Percentiles rank a stretch among this genome's conserved stretches.
Evolutionary conservation across 1,140 invertebrate genomes (phyloP).

Genomic region (Mizuhopecten yessoensis): DNA sequence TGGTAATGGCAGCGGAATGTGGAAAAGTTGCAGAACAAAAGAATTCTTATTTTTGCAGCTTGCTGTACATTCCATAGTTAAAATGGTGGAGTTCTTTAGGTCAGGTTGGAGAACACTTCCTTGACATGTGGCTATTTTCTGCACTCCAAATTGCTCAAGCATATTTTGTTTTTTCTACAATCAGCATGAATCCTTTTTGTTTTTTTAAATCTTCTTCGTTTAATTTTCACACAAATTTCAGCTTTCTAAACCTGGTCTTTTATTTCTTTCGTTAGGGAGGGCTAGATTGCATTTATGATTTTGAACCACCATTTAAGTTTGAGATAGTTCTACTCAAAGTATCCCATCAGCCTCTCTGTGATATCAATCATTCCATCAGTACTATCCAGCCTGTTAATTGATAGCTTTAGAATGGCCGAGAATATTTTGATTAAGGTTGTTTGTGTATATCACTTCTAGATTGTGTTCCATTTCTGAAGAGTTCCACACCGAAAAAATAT

Average conservation of each 20-base stretch:
- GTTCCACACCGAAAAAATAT: too few species aligned
- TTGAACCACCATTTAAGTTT: not conserved
- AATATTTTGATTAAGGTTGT: not conserved
- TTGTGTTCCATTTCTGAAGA: too few species aligned
- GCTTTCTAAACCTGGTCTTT: too few species aligned
- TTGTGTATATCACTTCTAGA: not conserved
- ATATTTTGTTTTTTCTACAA: not conserved
- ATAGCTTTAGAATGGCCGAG: not conserved
- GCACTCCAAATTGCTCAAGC: not conserved
- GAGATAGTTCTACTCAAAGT: not conserved
- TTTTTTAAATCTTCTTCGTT: not conserved
- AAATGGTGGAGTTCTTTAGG: not conserved
- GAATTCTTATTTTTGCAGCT: constrained; percentile 39
- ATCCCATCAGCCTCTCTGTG: not conserved
- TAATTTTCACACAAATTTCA: not conserved
- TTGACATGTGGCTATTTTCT: constrained; percentile 1
- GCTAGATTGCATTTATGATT: too few species aligned
- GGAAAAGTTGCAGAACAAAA: constrained; percentile 38
- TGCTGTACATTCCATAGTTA: not conserved
- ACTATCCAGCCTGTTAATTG: not conserved
- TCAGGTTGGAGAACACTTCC: not conserved
- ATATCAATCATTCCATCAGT: not conserved
- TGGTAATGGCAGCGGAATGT: constrained; percentile 10
- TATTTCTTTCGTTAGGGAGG: too few species aligned
- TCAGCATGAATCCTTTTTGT: not conserved